Conservation (phyloP, 2,797 vertebrate species). For the Botia almorhae region DNA sequence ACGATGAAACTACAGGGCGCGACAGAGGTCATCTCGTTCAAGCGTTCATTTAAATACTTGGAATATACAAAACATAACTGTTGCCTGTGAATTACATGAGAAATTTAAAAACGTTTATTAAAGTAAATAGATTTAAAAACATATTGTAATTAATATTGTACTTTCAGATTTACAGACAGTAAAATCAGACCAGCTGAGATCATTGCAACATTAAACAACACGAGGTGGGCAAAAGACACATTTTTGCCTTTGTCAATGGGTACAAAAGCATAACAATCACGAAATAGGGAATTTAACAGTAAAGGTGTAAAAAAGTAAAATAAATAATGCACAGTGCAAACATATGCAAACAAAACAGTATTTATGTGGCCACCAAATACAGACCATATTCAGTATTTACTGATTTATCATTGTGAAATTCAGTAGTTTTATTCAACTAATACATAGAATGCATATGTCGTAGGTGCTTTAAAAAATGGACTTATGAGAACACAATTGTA, state of each 20-base stretch:
- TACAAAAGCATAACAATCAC: conserved; percentile 28
- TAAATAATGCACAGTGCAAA: conserved; percentile 27
- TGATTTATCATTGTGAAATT: neutral
- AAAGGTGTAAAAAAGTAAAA: conserved; percentile 6
- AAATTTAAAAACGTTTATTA: conserved; percentile 22
- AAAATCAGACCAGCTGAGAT: conserved; percentile 58
- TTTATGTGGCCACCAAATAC: too few species aligned
- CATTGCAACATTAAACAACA: conserved; percentile 34
- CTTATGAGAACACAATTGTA: neutral
- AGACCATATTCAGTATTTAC: neutral
- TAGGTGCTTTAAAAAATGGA: neutral
- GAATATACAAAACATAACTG: neutral
- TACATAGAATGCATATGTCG: neutral
- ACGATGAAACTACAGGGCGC: conserved; percentile 59
- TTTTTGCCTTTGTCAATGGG: conserved; percentile 1
- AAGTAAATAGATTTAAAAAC: neutral
- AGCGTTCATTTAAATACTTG: conserved; percentile 18
- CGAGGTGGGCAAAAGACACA: conserved; percentile 42
- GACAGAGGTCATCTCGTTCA: conserved; percentile 39
- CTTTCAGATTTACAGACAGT: conserved; percentile 1
- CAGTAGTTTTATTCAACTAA: neutral
- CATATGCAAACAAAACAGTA: neutral
- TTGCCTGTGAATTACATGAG: neutral
- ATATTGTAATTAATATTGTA: conserved; percentile 57
- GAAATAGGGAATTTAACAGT: neutral